Evolutionary conservation across 2,113 vertebrate species (phyloP), one percentile per base, ranked within the genome.

Genomic region (Xyliphius kryptos): DNA sequence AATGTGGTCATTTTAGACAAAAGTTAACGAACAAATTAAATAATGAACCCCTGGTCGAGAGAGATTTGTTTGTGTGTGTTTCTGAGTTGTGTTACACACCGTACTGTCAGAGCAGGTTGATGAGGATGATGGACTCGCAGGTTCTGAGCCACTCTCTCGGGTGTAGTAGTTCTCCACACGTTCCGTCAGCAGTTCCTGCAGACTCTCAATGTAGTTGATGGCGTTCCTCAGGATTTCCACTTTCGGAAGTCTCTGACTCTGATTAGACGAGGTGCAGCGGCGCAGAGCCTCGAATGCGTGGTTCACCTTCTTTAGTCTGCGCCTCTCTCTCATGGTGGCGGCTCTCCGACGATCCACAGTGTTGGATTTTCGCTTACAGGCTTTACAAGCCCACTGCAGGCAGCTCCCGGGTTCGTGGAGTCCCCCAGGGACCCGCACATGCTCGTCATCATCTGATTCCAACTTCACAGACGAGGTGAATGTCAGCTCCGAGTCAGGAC

Each of bases 311-410:
- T 95, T 95, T 69, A 98, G 91, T 64, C 96, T 82, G 57, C 95
- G 89, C 37, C 95, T 88, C 79, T 97, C 96, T 0, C 96, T 88
- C 94, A 98, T 95, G 60, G 96, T 98, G 82, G 96, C 96, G 0
- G 95, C 96, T 76, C 91, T 87, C 26, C 96, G 71, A 50, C 95
- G 86, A 79, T 97, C 96, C 83, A 88, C 89, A 2, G 88, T 93
- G 78, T 89, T 94, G 64, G 94, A 85, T 75, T 92, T 93, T 59
- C 92, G 91, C 75, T 97, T 97, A 80, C 95, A 98, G 3, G 96
- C 95, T 81, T 95, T 97, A 82, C 96, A 98, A 76, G 96, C 96
- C 96, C 96, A 98, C 81, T 93, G 83, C 63, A 98, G 92, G 79
- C 96, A 98, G 79, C 90, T 94, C 6, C 95, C 96, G 0, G 91